Evolutionary conservation across 2,888 invertebrate genomes (phyloP), one percentile per base, ranked within the genome.

Genomic region (Epirrhoe tristata): DNA sequence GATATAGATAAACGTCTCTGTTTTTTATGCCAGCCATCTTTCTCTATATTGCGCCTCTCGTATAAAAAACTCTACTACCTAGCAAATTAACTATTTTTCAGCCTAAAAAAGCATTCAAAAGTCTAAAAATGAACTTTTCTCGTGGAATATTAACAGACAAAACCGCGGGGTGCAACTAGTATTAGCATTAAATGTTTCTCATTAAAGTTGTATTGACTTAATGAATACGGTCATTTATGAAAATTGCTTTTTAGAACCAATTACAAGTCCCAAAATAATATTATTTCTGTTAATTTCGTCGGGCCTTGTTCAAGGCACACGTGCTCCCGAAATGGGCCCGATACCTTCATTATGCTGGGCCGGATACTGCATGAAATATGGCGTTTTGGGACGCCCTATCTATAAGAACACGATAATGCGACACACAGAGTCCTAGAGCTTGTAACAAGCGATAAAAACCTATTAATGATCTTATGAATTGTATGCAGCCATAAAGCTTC

Each of bases 281-380:
- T 48, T 34, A 60, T 54, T 17, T 48, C 32, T 53, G 12, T 5
- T 58, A 58, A 58, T 50, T 58, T 54, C 32, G 52, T 34, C 31
- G 58, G 48, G 31, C n/a, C 57, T 14, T 57, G 52, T 56, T 51
- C 16, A 32, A 50, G 67, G 72, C 50, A 76, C 79, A 80, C 79
- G 79, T 83, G 82, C 73, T 67, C 58, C 64, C 60, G 75, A 24
- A 24, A 24, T 24, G 24, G 24, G 75, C 58, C 78, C 82, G 72
- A 83, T 82, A 81, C 82, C 83, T 82, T 85, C 84, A 84, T 85
- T 85, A 87, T 80, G 78, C 80, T 73, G 75, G 67, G 74, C 72
- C 74, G 74, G 78, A 77, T 81, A 77, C 81, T 79, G 77, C 81
- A 84, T 89, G 87, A 88, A 89, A 89, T 89, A 90, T 86, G 67